A percentile compares a stretch with the other conserved stretches of the same genome.
Conservation (phyloP, 1,140 invertebrate species). For the Amphibalanus amphitrite region DNA sequence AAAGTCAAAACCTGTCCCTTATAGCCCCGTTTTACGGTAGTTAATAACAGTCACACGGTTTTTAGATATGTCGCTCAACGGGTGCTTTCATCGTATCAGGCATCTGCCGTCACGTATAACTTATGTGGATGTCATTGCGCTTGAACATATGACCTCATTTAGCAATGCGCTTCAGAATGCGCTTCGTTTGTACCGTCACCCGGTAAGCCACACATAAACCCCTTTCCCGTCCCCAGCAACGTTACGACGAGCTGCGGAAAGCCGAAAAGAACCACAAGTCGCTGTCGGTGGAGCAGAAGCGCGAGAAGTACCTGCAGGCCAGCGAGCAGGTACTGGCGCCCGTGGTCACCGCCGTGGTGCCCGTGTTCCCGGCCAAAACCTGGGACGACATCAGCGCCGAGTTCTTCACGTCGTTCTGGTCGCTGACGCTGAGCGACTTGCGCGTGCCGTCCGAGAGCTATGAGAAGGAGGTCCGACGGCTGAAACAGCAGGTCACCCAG, state of each 20-base stretch:
- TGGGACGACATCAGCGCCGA: constrained; percentile 94
- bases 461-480: constrained; percentile 63
- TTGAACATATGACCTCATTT: too few relatives aligned
- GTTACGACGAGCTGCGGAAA: constrained; percentile 34
- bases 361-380: constrained; percentile 40
- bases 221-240: constrained; percentile 12
- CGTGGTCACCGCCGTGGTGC: constrained; percentile 56
- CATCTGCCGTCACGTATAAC: too few relatives aligned
- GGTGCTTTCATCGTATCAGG: too few relatives aligned
- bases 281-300: constrained; percentile 30
- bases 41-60: too few relatives aligned
- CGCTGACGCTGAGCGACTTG: constrained; percentile 88
- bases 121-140: too few relatives aligned
- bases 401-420: constrained; percentile 97
- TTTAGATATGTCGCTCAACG: too few relatives aligned
- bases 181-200: too few relatives aligned
- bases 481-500: constrained; percentile 29
- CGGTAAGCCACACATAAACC: too few relatives aligned
- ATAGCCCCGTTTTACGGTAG: too few relatives aligned
- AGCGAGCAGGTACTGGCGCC: constrained; percentile 61
- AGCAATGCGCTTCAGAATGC: too few relatives aligned
- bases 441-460: constrained; percentile 80
- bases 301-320: constrained; percentile 66
- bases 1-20: too few relatives aligned
- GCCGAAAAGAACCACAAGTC: constrained; percentile 28